phyloP scores from a whole-genome alignment of 2,888 invertebrate genomes.

The Cephus pygmeus region DNA sequence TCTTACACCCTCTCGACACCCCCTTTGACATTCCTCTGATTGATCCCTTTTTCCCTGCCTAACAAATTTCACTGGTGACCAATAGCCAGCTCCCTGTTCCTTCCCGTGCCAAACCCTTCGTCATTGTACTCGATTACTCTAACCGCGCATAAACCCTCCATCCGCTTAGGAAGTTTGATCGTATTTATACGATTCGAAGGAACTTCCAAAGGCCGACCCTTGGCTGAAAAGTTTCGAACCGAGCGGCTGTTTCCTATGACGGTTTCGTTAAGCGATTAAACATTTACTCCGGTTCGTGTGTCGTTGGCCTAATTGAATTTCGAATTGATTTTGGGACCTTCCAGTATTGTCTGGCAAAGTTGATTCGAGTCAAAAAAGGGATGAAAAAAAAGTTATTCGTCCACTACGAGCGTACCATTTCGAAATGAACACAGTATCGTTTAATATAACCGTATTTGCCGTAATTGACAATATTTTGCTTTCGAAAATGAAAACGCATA shows the following conservation, averaged over 20 bases:
- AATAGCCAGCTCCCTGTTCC: neutral
- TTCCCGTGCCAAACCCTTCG: neutral
- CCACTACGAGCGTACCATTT: neutral
- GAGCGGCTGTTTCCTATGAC: neutral
- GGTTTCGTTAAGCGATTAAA: neutral
- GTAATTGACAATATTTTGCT: neutral
- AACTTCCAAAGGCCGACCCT: neutral
- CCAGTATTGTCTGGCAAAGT: neutral
- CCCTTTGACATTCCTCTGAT: neutral
- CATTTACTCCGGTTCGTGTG: neutral
- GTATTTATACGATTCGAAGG: neutral
- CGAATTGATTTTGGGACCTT: neutral
- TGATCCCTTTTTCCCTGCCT: neutral
- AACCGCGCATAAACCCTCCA: neutral
- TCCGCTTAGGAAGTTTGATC: neutral
- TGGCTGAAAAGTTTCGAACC: neutral
- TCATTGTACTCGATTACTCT: constrained; percentile 4
- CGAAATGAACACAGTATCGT: neutral
- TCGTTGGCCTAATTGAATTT: neutral
- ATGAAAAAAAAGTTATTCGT: neutral
- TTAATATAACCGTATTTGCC: neutral
- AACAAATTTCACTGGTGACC: neutral
- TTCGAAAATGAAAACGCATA: constrained; percentile 39
- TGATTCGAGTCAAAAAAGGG: neutral
- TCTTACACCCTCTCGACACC: neutral